Conservation (phyloP, 1,140 invertebrate genomes). For the Vanessa atalanta region DNA sequence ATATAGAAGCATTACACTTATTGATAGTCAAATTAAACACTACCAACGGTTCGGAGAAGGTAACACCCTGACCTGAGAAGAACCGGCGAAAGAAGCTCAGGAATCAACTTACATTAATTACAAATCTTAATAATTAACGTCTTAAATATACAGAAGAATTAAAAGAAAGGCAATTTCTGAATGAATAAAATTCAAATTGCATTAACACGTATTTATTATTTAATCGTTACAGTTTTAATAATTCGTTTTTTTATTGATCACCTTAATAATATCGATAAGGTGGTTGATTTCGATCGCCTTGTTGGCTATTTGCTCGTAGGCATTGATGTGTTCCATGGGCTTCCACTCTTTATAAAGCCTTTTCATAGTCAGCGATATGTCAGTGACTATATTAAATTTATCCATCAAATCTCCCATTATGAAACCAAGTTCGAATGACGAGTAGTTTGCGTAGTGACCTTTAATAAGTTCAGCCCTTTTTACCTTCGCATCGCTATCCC, state of each 20-base stretch:
- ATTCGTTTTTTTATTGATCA: slow-evolving; percentile 21
- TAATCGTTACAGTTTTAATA: too few relatives aligned
- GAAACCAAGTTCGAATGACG: slow-evolving; percentile 59
- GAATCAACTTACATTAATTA: too few relatives aligned
- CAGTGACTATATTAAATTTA: slow-evolving; percentile 53
- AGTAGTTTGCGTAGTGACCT: slow-evolving; percentile 51
- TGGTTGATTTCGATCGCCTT: slow-evolving; percentile 61
- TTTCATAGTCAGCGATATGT: slow-evolving; percentile 53
- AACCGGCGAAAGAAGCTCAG: too few relatives aligned
- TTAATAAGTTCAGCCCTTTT: slow-evolving; percentile 58
- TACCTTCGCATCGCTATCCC: slow-evolving; percentile 61
- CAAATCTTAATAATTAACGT: too few relatives aligned
- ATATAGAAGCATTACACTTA: too few relatives aligned
- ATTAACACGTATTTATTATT: too few relatives aligned
- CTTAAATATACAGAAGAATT: too few relatives aligned
- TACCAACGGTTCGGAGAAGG: too few relatives aligned
- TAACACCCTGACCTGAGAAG: too few relatives aligned
- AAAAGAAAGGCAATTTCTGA: too few relatives aligned
- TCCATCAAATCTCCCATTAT: slow-evolving; percentile 63
- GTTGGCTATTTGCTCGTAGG: slow-evolving; percentile 67
- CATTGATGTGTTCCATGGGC: slow-evolving; percentile 68
- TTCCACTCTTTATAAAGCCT: slow-evolving; percentile 53
- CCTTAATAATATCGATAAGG: slow-evolving; percentile 48
- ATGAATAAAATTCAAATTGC: too few relatives aligned
- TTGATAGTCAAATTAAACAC: too few relatives aligned